Evolutionary conservation across 2,113 vertebrate genomes (phyloP), one percentile per base, ranked within the genome.

Genomic region (Cyphomyrus plagiostoma): DNA sequence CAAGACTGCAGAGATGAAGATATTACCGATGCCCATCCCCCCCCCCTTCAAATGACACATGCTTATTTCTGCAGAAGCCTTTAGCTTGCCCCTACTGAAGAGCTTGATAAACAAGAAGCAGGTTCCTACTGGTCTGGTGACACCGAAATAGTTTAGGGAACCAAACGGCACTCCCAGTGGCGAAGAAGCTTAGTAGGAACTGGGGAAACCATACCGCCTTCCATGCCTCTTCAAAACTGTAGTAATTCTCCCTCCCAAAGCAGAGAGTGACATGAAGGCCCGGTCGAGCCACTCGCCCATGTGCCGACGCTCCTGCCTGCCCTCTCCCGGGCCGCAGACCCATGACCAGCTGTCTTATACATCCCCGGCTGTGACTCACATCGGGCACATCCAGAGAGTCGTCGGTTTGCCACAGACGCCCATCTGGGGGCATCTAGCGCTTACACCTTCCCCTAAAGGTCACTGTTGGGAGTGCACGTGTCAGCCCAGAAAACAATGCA

Each of bases 321-420:
- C 91, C 89, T 92, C 93, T 87, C 85, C 93, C 93, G 93, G 93
- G 94, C 92, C 88, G 74, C 91, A 92, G 92, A 92, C 95, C 94
- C 93, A 94, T 94, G 94, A 94, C 93, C 92, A 82, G 91, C 91
- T 90, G 92, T 84, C 91, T 90, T 45, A 90, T 53, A 77, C 89
- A 45, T 90, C 50, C 62, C 84, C 82, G 42, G 83, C 48, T n/a
- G 39, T 70, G 84, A 87, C 58, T 86, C 86, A 82, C 80, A 39
- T 5, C 3, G 70, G 70, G 35, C 62, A 26, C 52, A 88, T 56
- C 86, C 50, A 88, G 86, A 10, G 23, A 30, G 66, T 26, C 58
- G 50, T 58, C 66, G 39, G 50, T 42, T 83, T 87, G 87, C 50
- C 46, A 74, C 56, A 52, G 62, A 83, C 39, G 23, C 58, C 35